Evolutionary conservation across 1,140 invertebrate species (phyloP).

Genomic region (Meloidogyne floridensis): DNA sequence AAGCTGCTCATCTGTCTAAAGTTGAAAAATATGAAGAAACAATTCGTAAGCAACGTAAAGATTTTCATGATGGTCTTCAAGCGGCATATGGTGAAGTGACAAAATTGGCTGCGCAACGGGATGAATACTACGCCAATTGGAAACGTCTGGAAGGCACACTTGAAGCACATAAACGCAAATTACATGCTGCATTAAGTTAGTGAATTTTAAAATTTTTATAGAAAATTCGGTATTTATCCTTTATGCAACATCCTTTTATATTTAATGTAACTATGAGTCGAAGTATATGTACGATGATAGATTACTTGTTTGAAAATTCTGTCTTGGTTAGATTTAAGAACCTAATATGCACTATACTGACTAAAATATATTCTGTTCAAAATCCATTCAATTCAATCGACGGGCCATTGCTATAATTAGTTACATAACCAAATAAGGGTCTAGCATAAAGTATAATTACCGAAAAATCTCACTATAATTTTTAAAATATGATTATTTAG

Average conservation of each 20-base stretch:
- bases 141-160: constrained; percentile 13
- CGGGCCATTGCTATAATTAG: too few species aligned
- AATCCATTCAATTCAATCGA: too few species aligned
- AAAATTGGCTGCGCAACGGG: constrained; percentile 19
- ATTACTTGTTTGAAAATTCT: too few species aligned
- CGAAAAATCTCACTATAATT: background rate
- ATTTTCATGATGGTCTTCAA: constrained; percentile 23
- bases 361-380: too few species aligned
- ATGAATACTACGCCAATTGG: constrained; percentile 27
- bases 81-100: constrained; percentile 16
- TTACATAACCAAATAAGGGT: too few species aligned
- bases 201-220: background rate
- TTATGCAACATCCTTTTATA: background rate
- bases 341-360: too few species aligned
- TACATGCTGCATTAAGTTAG: constrained; percentile 6
- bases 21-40: constrained; percentile 4
- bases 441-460: too few species aligned
- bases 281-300: too few species aligned
- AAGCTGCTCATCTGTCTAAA: background rate
- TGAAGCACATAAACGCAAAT: constrained; percentile 7
- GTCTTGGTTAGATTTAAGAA: too few species aligned
- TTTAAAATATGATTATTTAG: background rate
- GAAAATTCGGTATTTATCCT: background rate
- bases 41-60: constrained; percentile 5
- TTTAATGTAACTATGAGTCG: background rate